Evolutionary conservation across 2,888 invertebrate species (phyloP).

Genomic region (Melanophora roralis): DNA sequence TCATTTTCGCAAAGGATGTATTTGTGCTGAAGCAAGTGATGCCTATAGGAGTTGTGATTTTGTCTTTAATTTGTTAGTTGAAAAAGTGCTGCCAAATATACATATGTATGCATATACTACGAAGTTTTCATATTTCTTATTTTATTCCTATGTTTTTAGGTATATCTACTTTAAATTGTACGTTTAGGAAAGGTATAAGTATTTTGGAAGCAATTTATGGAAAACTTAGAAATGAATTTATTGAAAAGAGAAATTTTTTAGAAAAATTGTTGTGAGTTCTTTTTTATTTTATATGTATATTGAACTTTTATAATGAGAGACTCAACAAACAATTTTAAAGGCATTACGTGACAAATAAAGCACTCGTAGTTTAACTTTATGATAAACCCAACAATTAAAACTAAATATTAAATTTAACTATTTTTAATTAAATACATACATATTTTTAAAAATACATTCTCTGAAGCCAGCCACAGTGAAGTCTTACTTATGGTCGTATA

Average conservation of each 20-base stretch:
- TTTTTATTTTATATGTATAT: neutral
- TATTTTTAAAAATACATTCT: no score
- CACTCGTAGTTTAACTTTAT: neutral
- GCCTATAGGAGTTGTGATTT: neutral
- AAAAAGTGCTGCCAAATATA: neutral
- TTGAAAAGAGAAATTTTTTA: neutral
- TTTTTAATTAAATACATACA: no score
- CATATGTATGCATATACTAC: neutral
- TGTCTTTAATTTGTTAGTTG: neutral
- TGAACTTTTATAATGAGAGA: neutral
- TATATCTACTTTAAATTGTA: neutral
- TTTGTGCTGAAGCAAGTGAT: neutral
- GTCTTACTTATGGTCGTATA: no score
- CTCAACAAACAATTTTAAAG: neutral
- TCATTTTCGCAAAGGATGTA: no score
- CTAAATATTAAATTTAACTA: neutral
- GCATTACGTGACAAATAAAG: neutral
- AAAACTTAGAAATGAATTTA: constrained; percentile 19
- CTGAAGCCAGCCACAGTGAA: no score
- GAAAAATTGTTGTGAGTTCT: neutral
- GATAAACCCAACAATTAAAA: neutral
- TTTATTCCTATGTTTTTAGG: no score
- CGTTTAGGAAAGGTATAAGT: neutral
- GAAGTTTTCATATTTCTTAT: no score
- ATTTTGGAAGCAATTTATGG: neutral